Evolutionary conservation across 2,888 invertebrate genomes (phyloP), one percentile per base, ranked within the genome.

Genomic region (Melinaea marsaeus): DNA sequence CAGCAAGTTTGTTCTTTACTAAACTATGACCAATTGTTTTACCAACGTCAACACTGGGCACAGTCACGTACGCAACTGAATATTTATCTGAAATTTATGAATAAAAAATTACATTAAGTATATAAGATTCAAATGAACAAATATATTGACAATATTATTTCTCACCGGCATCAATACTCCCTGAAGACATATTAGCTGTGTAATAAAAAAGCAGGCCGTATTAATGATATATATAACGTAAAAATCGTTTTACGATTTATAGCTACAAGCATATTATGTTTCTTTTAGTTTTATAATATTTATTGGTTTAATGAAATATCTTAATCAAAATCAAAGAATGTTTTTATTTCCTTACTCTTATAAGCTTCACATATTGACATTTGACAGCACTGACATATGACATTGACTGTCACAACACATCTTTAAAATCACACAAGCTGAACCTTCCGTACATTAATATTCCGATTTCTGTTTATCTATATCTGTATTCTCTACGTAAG

Each of bases 21-120:
- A 98, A 83, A 4, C 95, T 95, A 72, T 92, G 94, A 0, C 96
- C 96, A 60, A 98, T 85, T 66, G 93, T 94, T 81, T 95, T 97
- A 0, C 96, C 98, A 0, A 95, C 94, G 60, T 95, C 94, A 68
- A 93, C 92, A 70, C 90, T 93, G 2, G 97, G 97, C 0, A 95
- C 95, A 0, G 98, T 98, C 3, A 98, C 96, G 87, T 95, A 98
- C 0, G 95, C 97, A 47, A 97, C 94, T 0, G 97, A 97, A 82
- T 94, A 94, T 68, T 92, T 90, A 45, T 94, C 95, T 91, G 83
- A 60, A 86, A 22, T 22, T 22, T 22, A 85, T 58, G 22, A 22
- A 22, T 22, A 22, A 22, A 33, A 13, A 22, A 13, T 34, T 6
- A 55, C n/a, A 58, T 51, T 33, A 11, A 13, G 34, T 13, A 33